phyloP scores from a whole-genome alignment of 35 echinoderm and acorn worm species.

The Heliocidaris erythrogramma region DNA sequence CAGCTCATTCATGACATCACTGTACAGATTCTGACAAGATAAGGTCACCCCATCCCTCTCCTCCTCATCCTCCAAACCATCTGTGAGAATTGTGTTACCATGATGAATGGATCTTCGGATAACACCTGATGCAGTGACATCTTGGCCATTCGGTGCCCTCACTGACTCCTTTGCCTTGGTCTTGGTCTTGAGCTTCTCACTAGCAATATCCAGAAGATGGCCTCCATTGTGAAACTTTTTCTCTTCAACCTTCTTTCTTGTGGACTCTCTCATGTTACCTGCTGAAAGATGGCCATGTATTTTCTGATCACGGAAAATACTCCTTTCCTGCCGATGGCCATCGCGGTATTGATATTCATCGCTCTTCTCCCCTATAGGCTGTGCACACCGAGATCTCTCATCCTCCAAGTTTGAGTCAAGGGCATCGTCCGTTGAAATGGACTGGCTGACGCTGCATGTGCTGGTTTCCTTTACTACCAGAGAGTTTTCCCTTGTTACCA shows the following conservation, averaged over 20 bases:
- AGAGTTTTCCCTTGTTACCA: neutral
- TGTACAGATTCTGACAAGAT: conserved; percentile 14
- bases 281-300: neutral
- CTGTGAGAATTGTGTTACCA: neutral
- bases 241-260: neutral
- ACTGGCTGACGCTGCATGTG: neutral
- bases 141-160: neutral
- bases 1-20: conserved; percentile 15
- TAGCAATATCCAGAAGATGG: neutral
- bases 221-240: neutral
- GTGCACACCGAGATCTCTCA: neutral
- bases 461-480: neutral
- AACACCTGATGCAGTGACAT: neutral
- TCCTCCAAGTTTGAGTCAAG: neutral
- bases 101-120: neutral
- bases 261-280: neutral
- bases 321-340: too few species aligned
- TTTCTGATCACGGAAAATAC: neutral
- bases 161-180: neutral
- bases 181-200: neutral
- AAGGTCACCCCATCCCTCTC: neutral
- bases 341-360: neutral
- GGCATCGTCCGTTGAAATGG: neutral
- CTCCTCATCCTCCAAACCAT: neutral
- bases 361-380: neutral